A percentile compares a stretch with the other conserved stretches of the same genome.
These are phyloP conservation scores for Magallana nippona DNA, from an alignment of 2,888 invertebrate genomes.

Conservation along the genomic window DNA sequence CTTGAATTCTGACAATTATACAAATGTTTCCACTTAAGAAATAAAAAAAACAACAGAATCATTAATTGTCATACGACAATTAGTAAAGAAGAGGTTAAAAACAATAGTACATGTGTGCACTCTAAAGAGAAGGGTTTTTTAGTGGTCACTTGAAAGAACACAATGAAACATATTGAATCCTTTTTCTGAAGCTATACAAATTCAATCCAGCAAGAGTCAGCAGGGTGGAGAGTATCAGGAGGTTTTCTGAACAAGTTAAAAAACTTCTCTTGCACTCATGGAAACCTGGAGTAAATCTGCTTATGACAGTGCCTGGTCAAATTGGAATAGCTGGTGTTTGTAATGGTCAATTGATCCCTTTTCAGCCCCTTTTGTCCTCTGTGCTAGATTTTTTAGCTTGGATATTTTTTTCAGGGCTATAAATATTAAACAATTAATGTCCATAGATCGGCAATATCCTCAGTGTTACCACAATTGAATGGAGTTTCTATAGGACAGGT, in stretches of 20 bases:
- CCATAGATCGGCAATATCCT: conserved; percentile 42
- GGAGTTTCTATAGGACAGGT: conserved; percentile 34
- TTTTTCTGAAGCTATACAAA: too few species aligned
- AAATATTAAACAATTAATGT: too few species aligned
- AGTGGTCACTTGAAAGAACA: too few species aligned
- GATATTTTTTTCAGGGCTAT: not conserved
- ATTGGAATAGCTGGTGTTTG: conserved; percentile 46
- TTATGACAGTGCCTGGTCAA: conserved; percentile 43
- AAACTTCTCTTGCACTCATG: conserved; percentile 41
- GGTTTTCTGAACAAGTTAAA: conserved; percentile 46
- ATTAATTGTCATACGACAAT: too few species aligned
- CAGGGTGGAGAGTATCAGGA: conserved; percentile 47
- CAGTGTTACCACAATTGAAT: conserved; percentile 37
- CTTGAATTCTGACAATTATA: too few species aligned
- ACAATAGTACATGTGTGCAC: not conserved
- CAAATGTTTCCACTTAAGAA: too few species aligned
- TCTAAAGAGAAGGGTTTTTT: too few species aligned
- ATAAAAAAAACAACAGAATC: too few species aligned
- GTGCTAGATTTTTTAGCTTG: conserved; percentile 33
- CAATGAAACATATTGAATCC: too few species aligned
- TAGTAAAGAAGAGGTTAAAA: too few species aligned
- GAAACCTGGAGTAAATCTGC: conserved; percentile 41
- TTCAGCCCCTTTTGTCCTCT: conserved; percentile 39
- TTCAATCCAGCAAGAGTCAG: not conserved
- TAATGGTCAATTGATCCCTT: conserved; percentile 44